Percentiles rank a stretch among this genome's conserved stretches.
phyloP scores from a whole-genome alignment of 2,797 vertebrate species.

The Sitta carolinensis region DNA sequence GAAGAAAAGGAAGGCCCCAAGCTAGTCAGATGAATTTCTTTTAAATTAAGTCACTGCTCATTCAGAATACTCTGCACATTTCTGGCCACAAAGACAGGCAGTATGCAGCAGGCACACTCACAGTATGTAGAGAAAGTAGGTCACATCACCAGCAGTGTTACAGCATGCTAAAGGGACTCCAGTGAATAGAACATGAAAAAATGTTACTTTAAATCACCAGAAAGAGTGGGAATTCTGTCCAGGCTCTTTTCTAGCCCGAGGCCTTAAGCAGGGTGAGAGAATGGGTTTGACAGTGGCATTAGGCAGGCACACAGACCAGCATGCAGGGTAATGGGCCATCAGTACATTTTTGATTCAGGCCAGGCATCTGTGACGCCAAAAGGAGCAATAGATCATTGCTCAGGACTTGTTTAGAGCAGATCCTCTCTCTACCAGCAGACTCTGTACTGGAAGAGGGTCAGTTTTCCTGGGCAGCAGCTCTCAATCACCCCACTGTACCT shows the following conservation, averaged over 20 bases:
- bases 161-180: constrained; percentile 3
- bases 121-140: constrained; percentile 35
- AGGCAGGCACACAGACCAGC: background rate
- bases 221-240: constrained; percentile 34
- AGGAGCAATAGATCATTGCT: constrained; percentile 13
- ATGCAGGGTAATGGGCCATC: background rate
- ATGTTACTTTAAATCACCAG: constrained; percentile 22
- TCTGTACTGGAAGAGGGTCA: background rate
- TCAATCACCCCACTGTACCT: background rate
- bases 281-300: constrained; percentile 9
- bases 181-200: constrained; percentile 32
- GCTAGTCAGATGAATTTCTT: constrained; percentile 39
- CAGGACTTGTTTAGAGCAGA: background rate
- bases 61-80: constrained; percentile 53
- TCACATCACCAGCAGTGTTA: constrained; percentile 29
- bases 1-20: constrained; percentile 40
- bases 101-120: constrained; percentile 40
- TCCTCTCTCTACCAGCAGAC: background rate
- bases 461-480: background rate
- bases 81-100: constrained; percentile 50
- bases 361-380: background rate
- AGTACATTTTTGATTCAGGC: background rate
- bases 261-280: constrained; percentile 14
- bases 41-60: constrained; percentile 51
- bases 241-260: background rate